phyloP scores from a whole-genome alignment of 2,113 vertebrate species.

The Empidonax alnorum region DNA sequence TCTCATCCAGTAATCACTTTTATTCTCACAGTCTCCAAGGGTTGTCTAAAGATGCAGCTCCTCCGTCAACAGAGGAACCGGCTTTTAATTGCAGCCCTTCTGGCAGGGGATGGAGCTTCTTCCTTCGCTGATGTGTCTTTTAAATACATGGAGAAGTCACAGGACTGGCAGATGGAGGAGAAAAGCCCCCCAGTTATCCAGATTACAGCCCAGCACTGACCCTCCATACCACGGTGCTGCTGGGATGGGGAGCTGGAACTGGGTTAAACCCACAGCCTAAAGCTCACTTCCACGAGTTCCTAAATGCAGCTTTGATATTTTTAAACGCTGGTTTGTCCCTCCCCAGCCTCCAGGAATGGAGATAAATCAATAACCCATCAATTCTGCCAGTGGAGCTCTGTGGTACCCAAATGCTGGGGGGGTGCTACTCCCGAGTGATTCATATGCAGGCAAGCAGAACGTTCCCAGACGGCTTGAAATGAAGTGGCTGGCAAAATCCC shows the following conservation, averaged over 20 bases:
- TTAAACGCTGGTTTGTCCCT: background rate
- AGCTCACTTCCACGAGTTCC: background rate
- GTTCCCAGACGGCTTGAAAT: background rate
- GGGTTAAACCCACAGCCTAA: background rate
- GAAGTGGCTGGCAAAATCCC: slow-evolving; percentile 40
- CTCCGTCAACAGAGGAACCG: background rate
- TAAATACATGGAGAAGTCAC: fast-evolving
- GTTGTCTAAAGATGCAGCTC: background rate
- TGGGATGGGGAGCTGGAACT: background rate
- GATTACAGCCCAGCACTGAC: background rate
- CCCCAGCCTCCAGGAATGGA: background rate
- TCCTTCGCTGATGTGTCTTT: background rate
- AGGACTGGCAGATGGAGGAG: background rate
- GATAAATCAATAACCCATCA: background rate
- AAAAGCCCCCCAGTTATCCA: background rate
- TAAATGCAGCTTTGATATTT: background rate
- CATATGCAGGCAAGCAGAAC: background rate
- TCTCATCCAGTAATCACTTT: background rate
- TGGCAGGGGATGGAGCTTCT: background rate
- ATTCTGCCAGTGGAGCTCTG: background rate
- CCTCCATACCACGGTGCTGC: background rate
- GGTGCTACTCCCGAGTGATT: background rate
- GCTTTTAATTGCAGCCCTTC: background rate
- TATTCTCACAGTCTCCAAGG: background rate
- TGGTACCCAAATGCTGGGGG: background rate